Evolutionary conservation across 1,140 invertebrate species (phyloP), one percentile per base, ranked within the genome.

Genomic region (Battus philenor): DNA sequence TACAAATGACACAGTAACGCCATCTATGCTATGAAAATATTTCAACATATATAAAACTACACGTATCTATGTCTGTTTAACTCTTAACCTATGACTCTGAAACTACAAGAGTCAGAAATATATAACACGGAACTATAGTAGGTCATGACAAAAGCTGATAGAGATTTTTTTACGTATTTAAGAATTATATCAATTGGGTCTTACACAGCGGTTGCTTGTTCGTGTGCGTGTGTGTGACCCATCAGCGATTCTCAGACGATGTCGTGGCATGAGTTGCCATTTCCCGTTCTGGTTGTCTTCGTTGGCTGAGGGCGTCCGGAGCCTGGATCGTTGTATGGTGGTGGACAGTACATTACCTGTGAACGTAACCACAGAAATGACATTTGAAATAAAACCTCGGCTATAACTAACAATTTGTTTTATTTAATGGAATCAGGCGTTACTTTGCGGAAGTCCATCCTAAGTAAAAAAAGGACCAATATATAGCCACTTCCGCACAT

Each of bases 211-310:
- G 75, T 79, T 1, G 65, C 71, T 30, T 72, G 66, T 20, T 79
- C 76, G 4, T 62, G 36, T 9, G 54, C 45, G 20, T 70, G 70
- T 24, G 67, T 51, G 51, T 73, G 77, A 54, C 62, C 68, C 33
- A 65, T 66, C 6, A 71, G 59, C 51, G 80, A 78, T 91, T 86
- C 80, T 84, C 80, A 84, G 44, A 84, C 77, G 41, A 84, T 84
- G 30, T 84, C 78, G 50, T 82, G 80, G 18, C 80, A 84, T 1
- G 78, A 82, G 64, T 84, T 84, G 0, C 80, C 80, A 53, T 84
- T 84, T 44, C 80, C 80, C 0, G 80, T 82, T 8, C 80, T 52
- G 2, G 80, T 84, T 0, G 80, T 81, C 47, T 84, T 84, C 11
- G 80, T 84, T 0, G 80, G 67, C 33, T 80, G 80, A 0, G 77